A percentile compares a stretch with the other conserved stretches of the same genome.
These are phyloP conservation scores for Actinia tenebrosa DNA, from an alignment of 64 coral and sea anemone genomes.

Conservation along the genomic window DNA sequence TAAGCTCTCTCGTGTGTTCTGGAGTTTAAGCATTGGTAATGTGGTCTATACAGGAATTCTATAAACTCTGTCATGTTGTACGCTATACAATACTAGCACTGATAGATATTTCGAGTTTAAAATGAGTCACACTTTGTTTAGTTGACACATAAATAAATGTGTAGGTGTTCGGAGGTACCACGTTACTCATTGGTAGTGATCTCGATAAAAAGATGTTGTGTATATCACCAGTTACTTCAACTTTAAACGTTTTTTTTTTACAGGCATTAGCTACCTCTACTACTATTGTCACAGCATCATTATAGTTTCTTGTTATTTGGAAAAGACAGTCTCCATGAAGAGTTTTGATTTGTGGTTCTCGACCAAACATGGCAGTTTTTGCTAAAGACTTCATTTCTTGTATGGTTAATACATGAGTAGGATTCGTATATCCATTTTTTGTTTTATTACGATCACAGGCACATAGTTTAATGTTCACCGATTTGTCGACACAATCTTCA, in stretches of 20 bases:
- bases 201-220: too few relatives aligned
- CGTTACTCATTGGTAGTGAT: too few relatives aligned
- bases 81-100: too few relatives aligned
- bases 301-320: neutral
- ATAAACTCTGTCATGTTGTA: too few relatives aligned
- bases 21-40: too few relatives aligned
- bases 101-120: too few relatives aligned
- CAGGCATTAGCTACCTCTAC: neutral
- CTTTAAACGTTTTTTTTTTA: neutral
- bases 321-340: neutral
- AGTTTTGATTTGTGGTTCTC: neutral
- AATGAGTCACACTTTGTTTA: too few relatives aligned
- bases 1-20: too few relatives aligned
- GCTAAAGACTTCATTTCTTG: neutral
- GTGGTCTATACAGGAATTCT: too few relatives aligned
- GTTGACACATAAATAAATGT: too few relatives aligned
- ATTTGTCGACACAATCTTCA: conserved; percentile 31
- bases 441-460: conserved; percentile 3
- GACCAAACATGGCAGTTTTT: neutral
- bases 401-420: neutral
- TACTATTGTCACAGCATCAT: neutral
- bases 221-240: neutral
- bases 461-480: conserved; percentile 31
- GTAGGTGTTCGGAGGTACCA: too few relatives aligned
- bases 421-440: neutral